Evolutionary conservation across 2,113 vertebrate genomes (phyloP), one percentile per base, ranked within the genome.

Genomic region (Anarhynchus alexandrinus): DNA sequence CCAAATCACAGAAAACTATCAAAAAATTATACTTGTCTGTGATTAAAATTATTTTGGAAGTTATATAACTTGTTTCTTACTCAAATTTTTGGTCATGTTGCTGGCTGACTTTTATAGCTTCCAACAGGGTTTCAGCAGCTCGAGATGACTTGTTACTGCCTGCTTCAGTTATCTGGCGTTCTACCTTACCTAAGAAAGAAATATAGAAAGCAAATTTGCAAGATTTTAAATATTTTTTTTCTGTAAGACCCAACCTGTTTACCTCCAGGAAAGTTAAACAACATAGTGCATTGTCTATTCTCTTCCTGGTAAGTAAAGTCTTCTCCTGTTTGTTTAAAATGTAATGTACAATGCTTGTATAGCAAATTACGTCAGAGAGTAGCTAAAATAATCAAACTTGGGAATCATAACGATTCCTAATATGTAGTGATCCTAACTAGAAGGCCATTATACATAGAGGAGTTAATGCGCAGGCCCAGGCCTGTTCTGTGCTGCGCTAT

Each of bases 11-110:
- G 80, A 79, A 94, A 82, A n/a, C 3, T 34, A 23, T 15, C 47
- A 47, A 27, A 55, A 86, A 80, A 72, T 6, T 69, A 38, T 34
- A 58, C 54, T 80, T 1, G 18, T n/a, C 14, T 62, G 25, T 34
- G 20, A 82, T 62, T 78, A 64, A 71, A 86, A 87, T 71, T 62
- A 2, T 70, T 91, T 55, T 86, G 15, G 38, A 92, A 93, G 22
- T 69, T 85, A 62, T 32, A 51, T 30, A 76, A 52, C 14, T 70
- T 61, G 55, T 82, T 95, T 71, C 98, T 98, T 97, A 99, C 99
- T 97, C 96, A 64, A 98, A 95, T n/a, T 98, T 98, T 96, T 98
- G 98, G 71, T 98, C 97, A 85, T 98, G 91, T 87, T 69, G 91
- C 82, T 97, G 96, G 80, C 97, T 98, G 57, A 98, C 62, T 55